A percentile compares a stretch with the other conserved stretches of the same genome.
These are phyloP conservation scores for Stegastes partitus DNA, from an alignment of 2,113 vertebrate genomes.

Conservation along the genomic window DNA sequence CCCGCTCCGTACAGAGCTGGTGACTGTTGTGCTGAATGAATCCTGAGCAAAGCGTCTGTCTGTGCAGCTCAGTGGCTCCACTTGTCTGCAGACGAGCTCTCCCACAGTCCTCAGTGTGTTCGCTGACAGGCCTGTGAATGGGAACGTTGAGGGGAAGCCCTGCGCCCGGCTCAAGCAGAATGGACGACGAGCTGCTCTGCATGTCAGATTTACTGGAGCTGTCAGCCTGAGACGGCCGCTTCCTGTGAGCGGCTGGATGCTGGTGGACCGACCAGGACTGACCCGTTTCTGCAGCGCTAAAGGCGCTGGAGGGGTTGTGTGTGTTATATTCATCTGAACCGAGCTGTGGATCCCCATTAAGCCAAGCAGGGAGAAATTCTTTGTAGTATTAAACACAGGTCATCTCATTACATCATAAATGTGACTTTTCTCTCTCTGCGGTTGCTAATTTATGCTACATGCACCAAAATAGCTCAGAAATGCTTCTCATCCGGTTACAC, in stretches of 20 bases:
- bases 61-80: slow-evolving; percentile 37
- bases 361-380: slow-evolving; percentile 10
- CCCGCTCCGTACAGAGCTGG: too few species aligned
- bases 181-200: slow-evolving; percentile 30
- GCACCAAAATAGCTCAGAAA: background rate
- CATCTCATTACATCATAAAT: slow-evolving; percentile 14
- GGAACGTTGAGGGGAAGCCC: slow-evolving; percentile 54
- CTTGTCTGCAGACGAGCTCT: slow-evolving; percentile 33
- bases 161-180: background rate
- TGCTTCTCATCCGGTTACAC: slow-evolving; percentile 6
- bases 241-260: slow-evolving; percentile 24
- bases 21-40: slow-evolving; percentile 22
- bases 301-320: background rate
- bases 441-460: slow-evolving; percentile 20
- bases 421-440: background rate
- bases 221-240: slow-evolving; percentile 31
- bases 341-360: slow-evolving; percentile 14
- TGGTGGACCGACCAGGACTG: slow-evolving; percentile 39
- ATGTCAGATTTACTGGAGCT: slow-evolving; percentile 51
- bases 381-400: slow-evolving; percentile 5
- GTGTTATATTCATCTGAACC: slow-evolving; percentile 10
- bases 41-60: background rate
- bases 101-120: slow-evolving; percentile 38
- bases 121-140: slow-evolving; percentile 41
- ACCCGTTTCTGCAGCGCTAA: slow-evolving; percentile 16